Evolutionary conservation across 2,888 invertebrate genomes (phyloP), one percentile per base, ranked within the genome.

Genomic region (Xanthia icteritia): DNA sequence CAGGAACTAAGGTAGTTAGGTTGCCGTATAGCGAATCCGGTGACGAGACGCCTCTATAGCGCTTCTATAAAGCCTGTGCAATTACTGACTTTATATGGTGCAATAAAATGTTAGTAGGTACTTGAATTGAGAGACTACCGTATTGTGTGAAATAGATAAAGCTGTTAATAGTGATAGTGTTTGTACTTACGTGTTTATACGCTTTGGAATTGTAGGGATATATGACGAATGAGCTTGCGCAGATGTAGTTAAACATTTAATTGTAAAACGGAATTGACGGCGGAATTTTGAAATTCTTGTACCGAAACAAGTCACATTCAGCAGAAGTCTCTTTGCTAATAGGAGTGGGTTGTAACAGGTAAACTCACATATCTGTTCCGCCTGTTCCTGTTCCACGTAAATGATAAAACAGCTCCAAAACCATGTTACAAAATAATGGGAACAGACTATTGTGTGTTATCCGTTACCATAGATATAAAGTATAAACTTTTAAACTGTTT

Each of bases 41-140:
- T 23, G 95, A 96, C 79, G 96, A 96, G 89, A 96, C 96, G 56
- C 95, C 95, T 73, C 95, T 96, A 93, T 96, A 96, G 94, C 95
- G 93, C 89, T 93, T 90, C 78, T 88, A 84, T 83, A 86, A 76
- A 84, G 79, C 76, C 85, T 77, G 88, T 88, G 89, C 89, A 91
- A 90, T 91, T 92, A 92, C 87, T 89, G 90, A 94, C 92, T 93
- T 90, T 92, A 83, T 85, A 93, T 94, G 93, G 95, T 96, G 95
- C 94, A 95, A 94, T 95, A 95, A 93, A 93, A 91, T 85, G 82
- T 88, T 86, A 85, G 81, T 79, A 86, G 68, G 80, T 89, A 83
- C 79, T 81, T 77, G 77, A 83, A 74, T 79, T 71, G 67, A 82
- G 74, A 74, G 76, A 78, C 79, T 81, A 76, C 81, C 65, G 67